A percentile compares a stretch with the other conserved stretches of the same genome.
phyloP scores from a whole-genome alignment of 2,888 invertebrate genomes.

The Nemoura dubitans region DNA sequence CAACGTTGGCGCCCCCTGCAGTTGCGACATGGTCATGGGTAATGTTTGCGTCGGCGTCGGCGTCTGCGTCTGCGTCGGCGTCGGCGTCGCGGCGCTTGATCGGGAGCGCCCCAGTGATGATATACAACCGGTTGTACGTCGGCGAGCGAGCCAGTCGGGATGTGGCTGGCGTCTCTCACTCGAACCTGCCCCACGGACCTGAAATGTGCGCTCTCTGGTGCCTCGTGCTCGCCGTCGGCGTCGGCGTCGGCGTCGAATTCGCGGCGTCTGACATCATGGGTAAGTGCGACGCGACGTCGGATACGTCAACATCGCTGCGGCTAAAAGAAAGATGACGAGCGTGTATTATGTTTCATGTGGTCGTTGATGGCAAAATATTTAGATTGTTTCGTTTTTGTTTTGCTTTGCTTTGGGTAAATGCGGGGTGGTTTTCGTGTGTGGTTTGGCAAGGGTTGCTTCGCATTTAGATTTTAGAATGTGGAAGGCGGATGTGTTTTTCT shows the following conservation, averaged over 20 bases:
- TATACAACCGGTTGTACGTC: constrained; percentile 27
- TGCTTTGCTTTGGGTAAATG: neutral
- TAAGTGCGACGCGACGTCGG: constrained; percentile 16
- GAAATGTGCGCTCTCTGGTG: constrained; percentile 33
- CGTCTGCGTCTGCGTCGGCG: constrained; percentile 22
- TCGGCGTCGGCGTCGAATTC: constrained; percentile 25
- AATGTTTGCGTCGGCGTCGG: constrained; percentile 17
- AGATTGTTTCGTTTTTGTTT: neutral
- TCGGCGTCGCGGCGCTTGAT: constrained; percentile 7
- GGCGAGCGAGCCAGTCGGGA: constrained; percentile 22
- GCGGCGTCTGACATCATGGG: constrained; percentile 37
- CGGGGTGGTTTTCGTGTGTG: neutral
- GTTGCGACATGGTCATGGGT: constrained; percentile 4
- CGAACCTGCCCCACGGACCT: neutral
- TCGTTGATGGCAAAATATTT: neutral
- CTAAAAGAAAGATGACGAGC: neutral
- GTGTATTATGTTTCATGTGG: neutral
- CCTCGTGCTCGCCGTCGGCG: neutral
- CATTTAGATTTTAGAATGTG: neutral
- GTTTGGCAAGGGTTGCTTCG: neutral
- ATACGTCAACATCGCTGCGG: neutral
- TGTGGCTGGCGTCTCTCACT: constrained; percentile 32
- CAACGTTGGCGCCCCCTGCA: neutral
- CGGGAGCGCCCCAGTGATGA: constrained; percentile 21
- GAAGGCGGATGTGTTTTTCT: too few relatives aligned